Conservation (phyloP, 2,797 vertebrate genomes). For the Lagorchestes hirsutus region DNA sequence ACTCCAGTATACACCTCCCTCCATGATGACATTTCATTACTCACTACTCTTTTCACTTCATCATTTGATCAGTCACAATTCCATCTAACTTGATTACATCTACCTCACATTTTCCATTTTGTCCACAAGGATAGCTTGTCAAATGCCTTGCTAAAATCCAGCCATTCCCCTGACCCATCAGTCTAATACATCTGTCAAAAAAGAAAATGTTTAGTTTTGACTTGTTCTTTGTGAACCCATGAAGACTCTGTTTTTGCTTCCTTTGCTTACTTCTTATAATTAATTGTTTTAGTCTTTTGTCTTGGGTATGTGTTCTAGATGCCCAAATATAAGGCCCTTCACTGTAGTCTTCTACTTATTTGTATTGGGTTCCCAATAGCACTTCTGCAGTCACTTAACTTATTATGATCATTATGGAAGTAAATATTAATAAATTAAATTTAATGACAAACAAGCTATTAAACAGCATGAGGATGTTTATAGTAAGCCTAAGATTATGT, state of each 20-base stretch:
- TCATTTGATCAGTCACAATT: not conserved
- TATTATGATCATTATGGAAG: not conserved
- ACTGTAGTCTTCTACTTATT: not conserved
- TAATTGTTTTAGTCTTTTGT: not conserved
- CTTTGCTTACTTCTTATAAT: not conserved
- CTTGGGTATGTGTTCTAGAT: not conserved
- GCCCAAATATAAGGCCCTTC: not conserved
- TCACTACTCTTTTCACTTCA: not conserved
- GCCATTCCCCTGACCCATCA: not conserved
- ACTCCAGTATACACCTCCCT: not conserved
- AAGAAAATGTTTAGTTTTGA: not conserved
- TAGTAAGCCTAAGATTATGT: conserved; percentile 23
- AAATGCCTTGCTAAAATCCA: not conserved
- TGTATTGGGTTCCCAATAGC: not conserved
- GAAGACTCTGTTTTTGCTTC: not conserved
- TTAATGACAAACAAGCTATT: not conserved
- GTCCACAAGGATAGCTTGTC: not conserved
- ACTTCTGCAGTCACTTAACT: conserved; percentile 7
- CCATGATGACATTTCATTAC: not conserved
- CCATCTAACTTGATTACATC: not conserved
- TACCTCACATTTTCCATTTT: not conserved
- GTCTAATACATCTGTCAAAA: not conserved
- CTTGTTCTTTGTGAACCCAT: not conserved
- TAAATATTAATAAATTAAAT: not conserved
- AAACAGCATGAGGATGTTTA: conserved; percentile 36